Evolutionary conservation across 2,113 vertebrate genomes (phyloP).

Genomic region (Malurus elegans): DNA sequence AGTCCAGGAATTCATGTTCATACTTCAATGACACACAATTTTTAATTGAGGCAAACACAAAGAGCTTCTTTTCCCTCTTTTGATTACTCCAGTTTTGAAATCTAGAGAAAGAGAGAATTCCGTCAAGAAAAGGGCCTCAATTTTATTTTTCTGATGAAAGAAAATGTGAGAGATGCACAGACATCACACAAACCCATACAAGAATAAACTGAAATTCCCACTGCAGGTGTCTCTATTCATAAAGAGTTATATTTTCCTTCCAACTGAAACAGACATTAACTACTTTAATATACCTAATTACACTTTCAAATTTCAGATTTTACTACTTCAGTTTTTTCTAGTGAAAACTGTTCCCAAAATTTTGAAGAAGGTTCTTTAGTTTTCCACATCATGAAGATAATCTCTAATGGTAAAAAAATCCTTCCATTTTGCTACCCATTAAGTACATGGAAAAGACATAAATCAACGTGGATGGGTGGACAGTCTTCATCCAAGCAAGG

Average conservation of each 20-base stretch:
- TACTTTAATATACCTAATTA: not conserved
- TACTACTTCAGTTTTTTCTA: not conserved
- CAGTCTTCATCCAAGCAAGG: not conserved
- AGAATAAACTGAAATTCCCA: not conserved
- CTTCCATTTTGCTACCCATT: not conserved
- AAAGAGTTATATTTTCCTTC: not conserved
- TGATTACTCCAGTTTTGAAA: not conserved
- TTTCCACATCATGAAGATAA: not conserved
- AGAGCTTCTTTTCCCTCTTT: not conserved
- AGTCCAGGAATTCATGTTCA: not conserved
- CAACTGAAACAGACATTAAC: not conserved
- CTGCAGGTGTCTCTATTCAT: not conserved
- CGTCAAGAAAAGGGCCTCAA: not conserved
- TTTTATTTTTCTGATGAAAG: not conserved
- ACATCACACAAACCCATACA: not conserved
- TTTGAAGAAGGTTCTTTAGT: not conserved
- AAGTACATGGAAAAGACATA: not conserved
- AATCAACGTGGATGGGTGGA: not conserved
- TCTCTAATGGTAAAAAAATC: not conserved
- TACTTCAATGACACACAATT: not conserved
- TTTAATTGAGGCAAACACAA: not conserved
- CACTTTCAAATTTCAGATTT: not conserved
- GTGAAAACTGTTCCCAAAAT: not conserved
- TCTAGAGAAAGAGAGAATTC: not conserved
- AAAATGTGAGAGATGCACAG: not conserved